These are phyloP conservation scores for Drosophila neoperkinsi DNA, from an alignment of 2,888 invertebrate species.

Conservation along the genomic window DNA sequence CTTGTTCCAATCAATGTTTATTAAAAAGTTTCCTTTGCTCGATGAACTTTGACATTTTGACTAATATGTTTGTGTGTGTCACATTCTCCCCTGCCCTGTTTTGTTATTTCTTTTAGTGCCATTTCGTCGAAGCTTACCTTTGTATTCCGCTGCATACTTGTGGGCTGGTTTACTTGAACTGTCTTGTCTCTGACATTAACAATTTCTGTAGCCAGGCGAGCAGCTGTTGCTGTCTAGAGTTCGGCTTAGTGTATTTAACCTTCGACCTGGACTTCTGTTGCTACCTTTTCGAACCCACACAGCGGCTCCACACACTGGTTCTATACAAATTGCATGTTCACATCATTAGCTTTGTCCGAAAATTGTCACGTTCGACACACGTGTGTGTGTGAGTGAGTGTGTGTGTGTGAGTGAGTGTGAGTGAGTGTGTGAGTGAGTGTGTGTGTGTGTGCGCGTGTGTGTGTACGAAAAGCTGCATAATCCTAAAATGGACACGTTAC, in stretches of 20 bases:
- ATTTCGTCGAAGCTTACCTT: slow-evolving; percentile 17
- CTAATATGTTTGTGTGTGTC: slow-evolving; percentile 31
- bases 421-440: background rate
- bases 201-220: background rate
- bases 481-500: slow-evolving; percentile 40
- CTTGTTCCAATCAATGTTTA: slow-evolving; percentile 67
- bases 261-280: slow-evolving; percentile 2
- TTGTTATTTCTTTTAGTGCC: background rate
- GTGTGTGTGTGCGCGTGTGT: background rate
- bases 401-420: background rate
- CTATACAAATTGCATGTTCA: slow-evolving; percentile 68
- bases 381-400: background rate
- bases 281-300: background rate
- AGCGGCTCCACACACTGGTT: background rate
- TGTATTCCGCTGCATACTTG: slow-evolving; percentile 28
- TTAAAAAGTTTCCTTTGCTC: slow-evolving; percentile 64
- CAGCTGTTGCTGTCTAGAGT: slow-evolving; percentile 19
- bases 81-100: background rate
- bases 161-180: slow-evolving; percentile 19
- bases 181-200: slow-evolving; percentile 18
- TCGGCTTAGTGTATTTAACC: slow-evolving; percentile 27
- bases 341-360: slow-evolving; percentile 76
- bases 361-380: slow-evolving; percentile 69
- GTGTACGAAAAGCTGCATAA: slow-evolving; percentile 63
- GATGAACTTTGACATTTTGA: slow-evolving; percentile 66